Conservation (phyloP, 2,797 vertebrate genomes). For the Falco naumanni region DNA sequence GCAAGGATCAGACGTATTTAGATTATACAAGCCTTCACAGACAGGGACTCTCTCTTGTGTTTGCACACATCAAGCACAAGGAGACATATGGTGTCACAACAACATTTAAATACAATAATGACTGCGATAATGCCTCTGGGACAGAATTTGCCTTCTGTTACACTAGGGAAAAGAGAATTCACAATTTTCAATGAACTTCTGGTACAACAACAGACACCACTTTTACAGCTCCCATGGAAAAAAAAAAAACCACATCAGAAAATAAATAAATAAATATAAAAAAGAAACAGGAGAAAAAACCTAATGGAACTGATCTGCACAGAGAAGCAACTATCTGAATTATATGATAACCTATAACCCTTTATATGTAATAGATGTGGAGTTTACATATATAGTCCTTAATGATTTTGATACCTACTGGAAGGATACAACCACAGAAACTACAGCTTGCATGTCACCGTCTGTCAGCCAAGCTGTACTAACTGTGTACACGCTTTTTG, state of each 20-base stretch:
- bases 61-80: slow-evolving; percentile 8
- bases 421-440: not conserved
- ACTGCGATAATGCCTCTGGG: slow-evolving; percentile 46
- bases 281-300: no score
- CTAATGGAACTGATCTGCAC: not conserved
- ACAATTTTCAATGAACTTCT: not conserved
- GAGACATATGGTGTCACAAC: slow-evolving; percentile 56
- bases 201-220: not conserved
- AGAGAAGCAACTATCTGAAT: not conserved
- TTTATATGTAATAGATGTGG: not conserved
- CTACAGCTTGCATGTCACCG: not conserved
- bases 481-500: not conserved
- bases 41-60: slow-evolving; percentile 17
- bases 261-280: not conserved
- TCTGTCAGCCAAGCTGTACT: not conserved
- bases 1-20: slow-evolving; percentile 33
- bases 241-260: not conserved
- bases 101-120: slow-evolving; percentile 66
- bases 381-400: not conserved
- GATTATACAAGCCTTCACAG: not conserved
- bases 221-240: not conserved
- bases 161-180: slow-evolving; percentile 31
- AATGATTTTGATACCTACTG: not conserved
- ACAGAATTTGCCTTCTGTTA: slow-evolving; percentile 54
- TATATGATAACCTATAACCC: not conserved